Evolutionary conservation across 1,140 invertebrate genomes (phyloP).

Genomic region (Reticulitermes speratus): DNA sequence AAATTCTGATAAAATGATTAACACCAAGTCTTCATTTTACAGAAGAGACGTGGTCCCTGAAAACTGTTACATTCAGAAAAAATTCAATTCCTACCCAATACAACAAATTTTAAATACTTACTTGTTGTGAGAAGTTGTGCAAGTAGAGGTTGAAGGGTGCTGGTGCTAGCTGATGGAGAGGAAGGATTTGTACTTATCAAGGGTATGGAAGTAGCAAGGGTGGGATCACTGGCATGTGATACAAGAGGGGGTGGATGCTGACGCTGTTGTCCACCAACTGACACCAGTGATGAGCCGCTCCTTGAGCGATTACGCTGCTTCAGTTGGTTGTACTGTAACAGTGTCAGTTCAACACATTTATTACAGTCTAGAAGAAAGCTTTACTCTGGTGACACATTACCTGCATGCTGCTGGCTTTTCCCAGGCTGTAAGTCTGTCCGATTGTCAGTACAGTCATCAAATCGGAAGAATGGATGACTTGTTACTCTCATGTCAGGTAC

Average conservation of each 20-base stretch:
- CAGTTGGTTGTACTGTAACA: slow-evolving; percentile 47
- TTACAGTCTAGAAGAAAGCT: background rate
- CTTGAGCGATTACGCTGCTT: slow-evolving; percentile 51
- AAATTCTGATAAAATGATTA: no score
- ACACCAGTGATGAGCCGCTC: slow-evolving; percentile 49
- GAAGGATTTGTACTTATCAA: slow-evolving; percentile 42
- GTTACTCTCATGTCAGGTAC: background rate
- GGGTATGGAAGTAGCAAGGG: slow-evolving; percentile 47
- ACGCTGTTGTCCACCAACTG: slow-evolving; percentile 38
- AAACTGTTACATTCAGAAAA: no score
- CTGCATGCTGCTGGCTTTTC: slow-evolving; percentile 8
- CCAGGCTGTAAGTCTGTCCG: background rate
- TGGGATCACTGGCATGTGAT: slow-evolving; percentile 57
- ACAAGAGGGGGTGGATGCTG: slow-evolving; percentile 53
- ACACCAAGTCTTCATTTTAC: no score
- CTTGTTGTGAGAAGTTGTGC: slow-evolving; percentile 63
- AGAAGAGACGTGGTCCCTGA: no score
- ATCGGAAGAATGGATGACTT: background rate
- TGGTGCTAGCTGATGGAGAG: slow-evolving; percentile 45
- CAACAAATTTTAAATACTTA: slow-evolving; percentile 41
- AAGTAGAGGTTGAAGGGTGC: slow-evolving; percentile 53
- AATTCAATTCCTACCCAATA: no score
- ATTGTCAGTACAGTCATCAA: slow-evolving; percentile 2
- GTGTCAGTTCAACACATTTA: slow-evolving; percentile 23
- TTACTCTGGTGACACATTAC: background rate